Conservation (phyloP, 2,113 vertebrate genomes). For the Hystrix cristata region DNA sequence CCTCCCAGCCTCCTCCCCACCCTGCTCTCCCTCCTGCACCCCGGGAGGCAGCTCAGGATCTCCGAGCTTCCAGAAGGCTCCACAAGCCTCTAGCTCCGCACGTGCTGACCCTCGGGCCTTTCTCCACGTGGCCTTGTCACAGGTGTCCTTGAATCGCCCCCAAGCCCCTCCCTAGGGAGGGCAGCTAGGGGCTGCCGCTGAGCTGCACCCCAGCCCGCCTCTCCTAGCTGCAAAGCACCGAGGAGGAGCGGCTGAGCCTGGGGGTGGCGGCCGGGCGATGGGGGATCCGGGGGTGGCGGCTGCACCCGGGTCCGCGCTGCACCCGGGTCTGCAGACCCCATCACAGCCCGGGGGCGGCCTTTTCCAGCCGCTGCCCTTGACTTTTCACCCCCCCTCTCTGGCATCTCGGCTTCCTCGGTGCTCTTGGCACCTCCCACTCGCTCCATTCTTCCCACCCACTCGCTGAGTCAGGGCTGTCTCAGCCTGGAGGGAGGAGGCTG, state of each 20-base stretch:
- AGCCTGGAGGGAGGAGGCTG: not conserved
- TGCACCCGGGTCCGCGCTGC: not conserved
- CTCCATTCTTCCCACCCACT: slow-evolving; percentile 67
- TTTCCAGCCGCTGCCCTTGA: not conserved
- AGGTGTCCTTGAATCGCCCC: not conserved
- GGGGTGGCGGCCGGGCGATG: not conserved
- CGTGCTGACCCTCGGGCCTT: not conserved
- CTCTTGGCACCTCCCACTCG: slow-evolving; percentile 24
- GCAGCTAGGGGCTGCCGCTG: not conserved
- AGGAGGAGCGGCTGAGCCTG: not conserved
- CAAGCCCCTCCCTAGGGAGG: not conserved
- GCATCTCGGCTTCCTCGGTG: not conserved
- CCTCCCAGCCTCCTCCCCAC: not conserved
- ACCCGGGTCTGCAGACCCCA: not conserved
- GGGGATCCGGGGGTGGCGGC: not conserved
- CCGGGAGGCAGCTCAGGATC: not conserved
- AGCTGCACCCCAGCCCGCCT: not conserved
- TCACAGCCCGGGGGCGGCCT: not conserved
- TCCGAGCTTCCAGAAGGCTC: not conserved
- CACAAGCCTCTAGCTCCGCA: not conserved
- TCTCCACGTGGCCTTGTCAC: not conserved
- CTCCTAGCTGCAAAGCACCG: not conserved
- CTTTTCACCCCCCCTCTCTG: not conserved
- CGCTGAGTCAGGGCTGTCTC: slow-evolving; percentile 66
- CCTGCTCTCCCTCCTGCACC: not conserved